Percentiles rank a stretch among this genome's conserved stretches.
Conservation (phyloP, 2,888 invertebrate genomes). For the Neoitamus cyanurus region DNA sequence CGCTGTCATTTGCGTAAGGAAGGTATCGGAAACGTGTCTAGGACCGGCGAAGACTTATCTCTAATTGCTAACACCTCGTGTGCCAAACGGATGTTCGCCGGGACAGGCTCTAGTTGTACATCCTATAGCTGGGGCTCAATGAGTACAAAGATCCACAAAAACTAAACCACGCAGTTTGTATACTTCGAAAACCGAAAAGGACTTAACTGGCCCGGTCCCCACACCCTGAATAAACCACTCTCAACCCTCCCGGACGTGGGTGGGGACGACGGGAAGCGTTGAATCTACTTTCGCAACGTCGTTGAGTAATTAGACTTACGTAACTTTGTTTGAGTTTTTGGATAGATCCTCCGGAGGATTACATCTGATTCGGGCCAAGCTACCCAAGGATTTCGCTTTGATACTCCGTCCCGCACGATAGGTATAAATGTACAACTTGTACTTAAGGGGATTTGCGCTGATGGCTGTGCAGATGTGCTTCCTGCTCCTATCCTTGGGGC, state of each 20-base stretch:
- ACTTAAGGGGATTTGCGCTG: constrained; percentile 36
- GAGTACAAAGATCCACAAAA: constrained; percentile 38
- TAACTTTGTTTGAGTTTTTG: constrained; percentile 45
- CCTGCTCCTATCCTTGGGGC: background rate
- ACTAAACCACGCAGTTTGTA: constrained; percentile 22
- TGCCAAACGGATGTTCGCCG: background rate
- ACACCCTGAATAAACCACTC: background rate
- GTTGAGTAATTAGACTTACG: constrained; percentile 45
- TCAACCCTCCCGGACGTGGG: background rate
- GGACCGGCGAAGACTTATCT: background rate
- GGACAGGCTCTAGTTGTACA: background rate
- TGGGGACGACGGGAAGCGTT: background rate
- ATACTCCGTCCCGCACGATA: constrained; percentile 7
- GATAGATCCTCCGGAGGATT: constrained; percentile 42
- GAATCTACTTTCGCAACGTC: background rate
- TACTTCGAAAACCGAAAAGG: constrained; percentile 10
- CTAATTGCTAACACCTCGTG: constrained; percentile 20
- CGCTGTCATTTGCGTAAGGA: constrained; percentile 22
- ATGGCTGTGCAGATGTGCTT: constrained; percentile 38
- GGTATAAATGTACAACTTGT: constrained; percentile 36
- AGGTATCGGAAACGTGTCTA: constrained; percentile 20
- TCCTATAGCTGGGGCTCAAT: background rate
- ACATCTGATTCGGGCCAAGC: constrained; percentile 40
- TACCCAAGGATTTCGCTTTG: constrained; percentile 42
- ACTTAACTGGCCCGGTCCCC: background rate